Evolutionary conservation across 64 coral and sea anemone species (phyloP).

Genomic region (Platygyra sinensis): DNA sequence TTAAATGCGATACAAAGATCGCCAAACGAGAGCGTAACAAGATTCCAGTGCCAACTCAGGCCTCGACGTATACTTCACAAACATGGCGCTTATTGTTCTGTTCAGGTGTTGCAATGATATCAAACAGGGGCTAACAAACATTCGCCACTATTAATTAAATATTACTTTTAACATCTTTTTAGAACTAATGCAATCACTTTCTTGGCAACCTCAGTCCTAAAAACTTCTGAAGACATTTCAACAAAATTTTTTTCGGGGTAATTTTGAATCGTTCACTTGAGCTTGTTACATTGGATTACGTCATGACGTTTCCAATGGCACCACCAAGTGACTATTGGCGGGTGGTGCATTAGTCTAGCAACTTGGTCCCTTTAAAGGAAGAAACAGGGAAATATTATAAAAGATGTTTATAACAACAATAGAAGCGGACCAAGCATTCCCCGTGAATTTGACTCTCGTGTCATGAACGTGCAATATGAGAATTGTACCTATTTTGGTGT

Average conservation of each 20-base stretch:
- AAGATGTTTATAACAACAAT: background rate
- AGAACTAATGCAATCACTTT: no score
- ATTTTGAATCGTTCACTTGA: background rate
- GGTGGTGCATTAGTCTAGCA: background rate
- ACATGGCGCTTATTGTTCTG: no score
- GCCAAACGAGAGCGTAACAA: no score
- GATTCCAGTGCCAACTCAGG: no score
- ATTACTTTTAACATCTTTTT: no score
- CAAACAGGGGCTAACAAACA: no score
- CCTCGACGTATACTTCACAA: no score
- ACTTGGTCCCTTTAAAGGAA: background rate
- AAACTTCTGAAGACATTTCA: no score
- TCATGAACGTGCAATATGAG: slow-evolving; percentile 22
- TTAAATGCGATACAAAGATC: no score
- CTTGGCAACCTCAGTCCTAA: no score
- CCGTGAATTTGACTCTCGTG: background rate
- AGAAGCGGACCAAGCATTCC: background rate
- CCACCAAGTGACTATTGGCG: background rate
- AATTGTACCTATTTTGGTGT: background rate
- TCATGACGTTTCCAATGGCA: slow-evolving; percentile 2
- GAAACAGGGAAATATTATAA: background rate
- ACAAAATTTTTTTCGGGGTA: background rate
- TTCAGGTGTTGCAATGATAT: no score
- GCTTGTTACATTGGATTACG: background rate
- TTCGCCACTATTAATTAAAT: no score